Base-by-base conservation (phyloP, 2,797 vertebrate species). In the Neoniphon sammara region DNA sequence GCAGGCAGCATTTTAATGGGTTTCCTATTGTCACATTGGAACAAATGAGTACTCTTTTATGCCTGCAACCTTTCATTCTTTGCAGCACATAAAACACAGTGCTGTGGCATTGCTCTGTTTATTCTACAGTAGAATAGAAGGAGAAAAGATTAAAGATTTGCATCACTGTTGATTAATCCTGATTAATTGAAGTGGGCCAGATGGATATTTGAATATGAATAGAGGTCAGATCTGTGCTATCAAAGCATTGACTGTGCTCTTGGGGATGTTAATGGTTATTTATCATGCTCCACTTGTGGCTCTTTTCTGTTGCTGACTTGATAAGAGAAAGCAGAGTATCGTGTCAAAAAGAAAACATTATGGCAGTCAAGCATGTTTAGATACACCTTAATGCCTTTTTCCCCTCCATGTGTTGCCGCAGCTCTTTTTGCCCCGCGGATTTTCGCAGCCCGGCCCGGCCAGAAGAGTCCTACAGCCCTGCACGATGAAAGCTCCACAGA, bases 341-440 rank as follows among this genome's bases (percentile, higher is more conserved):
- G 8, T 18, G 30, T 82, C 73, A 31, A 69, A 71, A 66, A 44
- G 31, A 55, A 68, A 74, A 50, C 20, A 50, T 2, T 7, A 9
- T 18, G 53, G 62, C 62, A 58, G 14, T 9, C 8, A 25, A 69
- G 77, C 3, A 2, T 60, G 66, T 47, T 0, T 27, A 74, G 64
- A 46, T 3, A 8, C 50, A 20, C 1, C 49, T 80, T 25, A 62
- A 34, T 53, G 31, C 61, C 18, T 66, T 30, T 55, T 59, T 42
- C 25, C 5, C 47, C 47, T 39, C 39, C 27, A 15, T 15, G 1
- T 56, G 15, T 68, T 11, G 18, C 59, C 54, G 47, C 85, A 99
- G 98, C 97, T 54, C 96, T 99, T 71, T 98, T 97, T 21, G 94
- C 96, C 68, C 97, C 97, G 4, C 96, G 97, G 53, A 91, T 97